Evolutionary conservation across 2,113 vertebrate species (phyloP), one percentile per base, ranked within the genome.

Genomic region (Toxotes jaculatrix): DNA sequence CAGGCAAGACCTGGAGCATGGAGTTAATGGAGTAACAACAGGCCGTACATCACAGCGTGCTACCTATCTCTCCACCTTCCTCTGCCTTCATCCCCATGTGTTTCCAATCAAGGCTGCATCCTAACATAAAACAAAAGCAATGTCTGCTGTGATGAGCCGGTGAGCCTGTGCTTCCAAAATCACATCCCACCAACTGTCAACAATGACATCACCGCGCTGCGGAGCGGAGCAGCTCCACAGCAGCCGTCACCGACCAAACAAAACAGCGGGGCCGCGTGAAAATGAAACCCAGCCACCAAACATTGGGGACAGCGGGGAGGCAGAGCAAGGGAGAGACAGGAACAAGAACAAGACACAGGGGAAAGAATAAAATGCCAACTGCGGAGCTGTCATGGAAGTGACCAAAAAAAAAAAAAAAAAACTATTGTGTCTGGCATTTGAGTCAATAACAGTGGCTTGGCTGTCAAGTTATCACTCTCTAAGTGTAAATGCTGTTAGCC

Each of bases 401-500:
- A 74, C 83, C 27, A 27, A 27, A 27, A 27, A 27, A 27, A 27
- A 27, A 27, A 27, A 27, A 84, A 77, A 80, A 75, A 74, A 66
- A 78, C 71, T 31, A 88, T 78, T 74, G 77, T 65, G 77, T 80
- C 82, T 93, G 81, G 68, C 83, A 82, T 90, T 78, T 89, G 74
- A 90, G 88, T 89, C 84, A 73, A 79, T 74, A 91, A 85, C 84
- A 79, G 83, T 75, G 68, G 82, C 89, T 89, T 86, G 61, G 69
- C 86, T 88, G 91, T 90, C 90, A 91, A 83, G 88, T 91, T 88
- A 84, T 87, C 77, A 19, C 84, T 81, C 77, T 74, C 21, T 12
- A 38, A 75, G 88, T 88, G 87, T 87, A 83, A 92, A 92, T 88
- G 88, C 74, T 82, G 87, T 87, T 85, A 55, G 88, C 69, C 82